Base-by-base conservation (phyloP, 2,113 vertebrate species). In the Scolopax mira region DNA sequence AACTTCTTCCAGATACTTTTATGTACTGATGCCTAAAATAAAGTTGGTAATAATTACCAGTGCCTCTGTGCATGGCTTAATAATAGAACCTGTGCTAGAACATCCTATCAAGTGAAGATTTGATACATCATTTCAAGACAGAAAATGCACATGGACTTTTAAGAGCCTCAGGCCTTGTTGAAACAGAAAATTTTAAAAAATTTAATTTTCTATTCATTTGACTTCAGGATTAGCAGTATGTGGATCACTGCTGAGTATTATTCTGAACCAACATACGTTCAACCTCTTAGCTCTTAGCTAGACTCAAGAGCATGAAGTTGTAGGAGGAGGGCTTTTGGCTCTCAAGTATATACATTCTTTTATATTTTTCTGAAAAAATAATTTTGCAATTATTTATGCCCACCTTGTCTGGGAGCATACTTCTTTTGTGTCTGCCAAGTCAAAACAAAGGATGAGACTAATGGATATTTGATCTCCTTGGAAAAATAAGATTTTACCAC, bases 21-120 rank as follows among this genome's bases (percentile, higher is more conserved):
- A 35, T 88, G 33, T 92, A 54, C 82, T 71, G 46, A 69, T 80
- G n/a, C 57, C 71, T 80, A 41, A 88, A 90, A 71, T 75, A 79
- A 96, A 96, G 75, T 78, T 17, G 30, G 22, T 88, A 79, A 62
- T 94, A 91, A 80, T 78, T 91, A 42, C 84, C 72, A 93, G 31
- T 81, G 73, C 48, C 48, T 91, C 70, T 79, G 91, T 2, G 0
- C 72, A 48, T 10, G 21, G 30, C 69, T 93, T 95, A 73, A 55
- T 90, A 90, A 90, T 71, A 93, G 90, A 90, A 90, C 51, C 60
- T 88, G 2, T 84, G 60, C 62, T 55, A 79, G 66, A 91, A 60
- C 67, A 80, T 69, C 39, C n/a, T 46, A 54, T 73, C 71, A 71
- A 2, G 64, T 64, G 33, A 58, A 78, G 69, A 35, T 65, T 87